phyloP scores from a whole-genome alignment of 2,797 vertebrate genomes.

The Halcyon chelicuti region DNA sequence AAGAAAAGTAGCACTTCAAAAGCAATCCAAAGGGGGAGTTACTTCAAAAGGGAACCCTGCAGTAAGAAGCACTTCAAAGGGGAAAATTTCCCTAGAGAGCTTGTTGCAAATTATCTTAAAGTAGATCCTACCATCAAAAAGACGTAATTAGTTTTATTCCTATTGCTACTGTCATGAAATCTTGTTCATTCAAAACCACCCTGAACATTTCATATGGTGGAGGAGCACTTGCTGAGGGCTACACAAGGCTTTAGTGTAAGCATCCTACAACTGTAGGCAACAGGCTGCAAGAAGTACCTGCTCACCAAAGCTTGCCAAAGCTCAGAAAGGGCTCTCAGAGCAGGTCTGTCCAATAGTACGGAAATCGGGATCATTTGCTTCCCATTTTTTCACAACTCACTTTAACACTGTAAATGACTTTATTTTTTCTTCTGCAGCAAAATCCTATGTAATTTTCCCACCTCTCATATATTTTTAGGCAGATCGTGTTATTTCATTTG shows the following conservation, averaged over 20 bases:
- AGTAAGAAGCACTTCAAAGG: constrained; percentile 65
- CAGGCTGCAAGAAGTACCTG: background rate
- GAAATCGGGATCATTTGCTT: background rate
- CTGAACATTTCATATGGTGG: background rate
- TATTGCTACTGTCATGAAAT: constrained; percentile 18
- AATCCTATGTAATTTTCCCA: background rate
- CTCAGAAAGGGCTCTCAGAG: background rate
- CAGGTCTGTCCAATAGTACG: background rate
- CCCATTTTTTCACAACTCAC: background rate
- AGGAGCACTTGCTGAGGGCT: background rate
- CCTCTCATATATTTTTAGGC: background rate
- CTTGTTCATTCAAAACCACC: background rate
- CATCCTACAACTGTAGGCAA: background rate
- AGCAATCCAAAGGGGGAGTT: constrained; percentile 37
- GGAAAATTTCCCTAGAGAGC: constrained; percentile 20
- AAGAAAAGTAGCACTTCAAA: constrained; percentile 60
- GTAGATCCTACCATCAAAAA: constrained; percentile 51
- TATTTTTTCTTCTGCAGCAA: background rate
- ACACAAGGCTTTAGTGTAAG: background rate
- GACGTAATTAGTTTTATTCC: constrained; percentile 57
- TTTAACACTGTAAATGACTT: background rate
- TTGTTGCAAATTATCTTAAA: constrained; percentile 57
- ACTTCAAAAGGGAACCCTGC: constrained; percentile 62
- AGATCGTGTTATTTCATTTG: background rate
- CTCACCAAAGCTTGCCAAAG: background rate